Conservation (phyloP, 2,797 vertebrate genomes). For the Coluber constrictor region DNA sequence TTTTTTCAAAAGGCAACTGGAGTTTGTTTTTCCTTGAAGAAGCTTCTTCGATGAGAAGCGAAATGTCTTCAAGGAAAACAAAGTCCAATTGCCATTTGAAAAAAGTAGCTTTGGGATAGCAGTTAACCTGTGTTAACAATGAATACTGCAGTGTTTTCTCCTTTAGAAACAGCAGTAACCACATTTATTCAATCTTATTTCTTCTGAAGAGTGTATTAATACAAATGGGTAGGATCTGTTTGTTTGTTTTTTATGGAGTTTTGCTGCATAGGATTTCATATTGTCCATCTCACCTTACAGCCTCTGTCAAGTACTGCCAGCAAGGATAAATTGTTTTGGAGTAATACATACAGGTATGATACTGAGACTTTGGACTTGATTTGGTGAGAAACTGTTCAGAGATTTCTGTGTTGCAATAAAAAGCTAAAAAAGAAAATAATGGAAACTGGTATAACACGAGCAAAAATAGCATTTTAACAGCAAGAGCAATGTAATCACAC, state of each 20-base stretch:
- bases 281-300: constrained; percentile 77
- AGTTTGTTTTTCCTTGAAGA: not conserved
- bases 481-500: not conserved
- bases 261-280: not conserved
- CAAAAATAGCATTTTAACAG: not conserved
- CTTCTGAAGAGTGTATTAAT: not conserved
- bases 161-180: not conserved
- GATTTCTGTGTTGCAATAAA: constrained; percentile 83
- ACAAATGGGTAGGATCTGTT: not conserved
- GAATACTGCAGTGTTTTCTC: not conserved
- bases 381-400: constrained; percentile 80
- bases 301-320: constrained; percentile 86
- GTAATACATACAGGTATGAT: constrained; percentile 82
- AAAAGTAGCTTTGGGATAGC: not conserved
- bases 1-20: not conserved
- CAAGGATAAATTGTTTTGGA: constrained; percentile 84
- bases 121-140: not conserved
- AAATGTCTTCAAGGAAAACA: not conserved
- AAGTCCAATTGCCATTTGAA: not conserved
- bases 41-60: not conserved
- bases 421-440: constrained; percentile 64
- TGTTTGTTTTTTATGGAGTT: not conserved
- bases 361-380: constrained; percentile 78
- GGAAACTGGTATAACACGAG: not conserved
- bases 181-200: not conserved